These are phyloP conservation scores for Oscheius sp. DNA, from an alignment of 2,888 invertebrate genomes.

Conservation along the genomic window DNA sequence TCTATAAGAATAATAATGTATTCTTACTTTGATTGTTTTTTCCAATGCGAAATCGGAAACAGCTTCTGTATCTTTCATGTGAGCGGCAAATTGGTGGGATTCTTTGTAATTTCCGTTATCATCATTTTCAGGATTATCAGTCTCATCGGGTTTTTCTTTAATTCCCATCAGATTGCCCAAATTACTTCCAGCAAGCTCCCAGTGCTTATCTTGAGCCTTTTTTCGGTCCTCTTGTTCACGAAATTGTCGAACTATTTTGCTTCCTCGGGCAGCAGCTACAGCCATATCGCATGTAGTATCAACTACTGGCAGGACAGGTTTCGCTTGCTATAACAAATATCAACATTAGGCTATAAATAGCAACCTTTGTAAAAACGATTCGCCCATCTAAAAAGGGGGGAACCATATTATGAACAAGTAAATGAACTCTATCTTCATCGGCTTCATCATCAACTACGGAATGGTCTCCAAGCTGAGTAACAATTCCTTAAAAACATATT, in stretches of 20 bases:
- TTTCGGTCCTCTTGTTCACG: conserved; percentile 95
- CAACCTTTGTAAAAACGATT: conserved; percentile 91
- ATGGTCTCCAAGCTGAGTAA: conserved; percentile 76
- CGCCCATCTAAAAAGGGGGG: conserved; percentile 98
- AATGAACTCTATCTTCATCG: conserved; percentile 86
- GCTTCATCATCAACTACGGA: conserved; percentile 79
- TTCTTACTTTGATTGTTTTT: conserved; percentile 75
- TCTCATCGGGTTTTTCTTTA: conserved; percentile 80
- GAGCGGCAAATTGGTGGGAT: conserved; percentile 95
- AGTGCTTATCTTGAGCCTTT: conserved; percentile 92
- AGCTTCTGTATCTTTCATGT: conserved; percentile 77
- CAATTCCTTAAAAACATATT: conserved; percentile 42
- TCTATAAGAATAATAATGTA: neutral
- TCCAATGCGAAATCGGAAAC: conserved; percentile 86
- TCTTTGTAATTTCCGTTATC: conserved; percentile 72
- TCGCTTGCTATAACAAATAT: conserved; percentile 36
- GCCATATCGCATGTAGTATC: conserved; percentile 99
- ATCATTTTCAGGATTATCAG: conserved; percentile 46
- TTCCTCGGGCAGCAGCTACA: conserved; percentile 90
- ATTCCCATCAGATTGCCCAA: conserved; percentile 97
- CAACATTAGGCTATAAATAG: neutral
- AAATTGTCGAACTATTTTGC: conserved; percentile 85
- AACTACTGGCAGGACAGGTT: conserved; percentile 68
- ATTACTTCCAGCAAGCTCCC: conserved; percentile 96
- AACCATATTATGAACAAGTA: conserved; percentile 95